Base-by-base conservation (phyloP, 2,888 invertebrate genomes). In the Pseudococcus viburni region DNA sequence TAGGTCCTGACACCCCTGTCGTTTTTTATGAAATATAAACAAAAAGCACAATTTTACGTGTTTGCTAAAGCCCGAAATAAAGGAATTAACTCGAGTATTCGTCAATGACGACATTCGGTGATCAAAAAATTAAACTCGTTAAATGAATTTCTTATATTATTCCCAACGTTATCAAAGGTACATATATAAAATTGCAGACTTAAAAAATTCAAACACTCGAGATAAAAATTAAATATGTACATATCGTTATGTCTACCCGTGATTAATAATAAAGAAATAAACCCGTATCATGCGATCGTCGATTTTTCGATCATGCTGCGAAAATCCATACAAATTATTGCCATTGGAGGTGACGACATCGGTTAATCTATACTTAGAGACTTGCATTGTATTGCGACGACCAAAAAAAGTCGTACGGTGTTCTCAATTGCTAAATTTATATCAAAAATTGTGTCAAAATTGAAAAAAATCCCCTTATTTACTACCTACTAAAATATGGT, bases 291-390 rank as follows among this genome's bases (percentile, higher is more conserved):
- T 33, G 26, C 26, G 26, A 33, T 33, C 26, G 26, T 33, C 26
- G 12, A 73, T 73, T 33, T 33, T 11, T 33, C 33, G 33, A 22
- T 73, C 73, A 73, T 73, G 33, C 73, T 73, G 33, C 17, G 73
- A 73, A 73, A 73, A 33, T 73, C 73, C 73, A 17, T 15, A 73
- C 15, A 73, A 33, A 73, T 73, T 73, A 73, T 73, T 33, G 22
- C 9, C 22, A 64, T 33, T 33, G 26, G 1, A 33, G 3, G 3
- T 22, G 64, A 64, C 64, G 64, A 22, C 12, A 12, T 22, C 22
- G 22, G 19, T 22, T 19, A 11, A 22, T 64, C 22, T 64, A 11
- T 22, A 64, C 64, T 64, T 64, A 64, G 64, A 12, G 11, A 51
- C 48, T 51, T 51, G 3, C 15, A 51, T 51, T 42, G 42, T 42